Base-by-base conservation (phyloP, 2,888 invertebrate genomes). In the Empis stercorea region DNA sequence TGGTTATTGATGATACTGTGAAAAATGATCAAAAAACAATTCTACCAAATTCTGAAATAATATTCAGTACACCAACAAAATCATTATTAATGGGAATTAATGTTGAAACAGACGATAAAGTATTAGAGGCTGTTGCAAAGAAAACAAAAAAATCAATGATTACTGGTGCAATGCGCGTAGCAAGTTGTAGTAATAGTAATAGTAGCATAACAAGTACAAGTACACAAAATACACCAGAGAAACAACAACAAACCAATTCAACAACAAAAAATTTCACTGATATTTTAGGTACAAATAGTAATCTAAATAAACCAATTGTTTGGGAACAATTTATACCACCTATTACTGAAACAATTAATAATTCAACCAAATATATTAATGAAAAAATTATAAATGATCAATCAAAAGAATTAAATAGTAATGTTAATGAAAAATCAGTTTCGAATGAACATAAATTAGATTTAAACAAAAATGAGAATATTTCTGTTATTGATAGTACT, bases 61-160 rank as follows among this genome's bases (percentile, higher is more conserved):
- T 46, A 1, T 30, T 43, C 10, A 17, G 39, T 13, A 44, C 39
- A 9, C 40, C 40, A 13, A 40, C 45, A 37, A 38, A 37, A 43
- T 44, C 20, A n/a, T 20, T 37, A 30, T 37, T 30, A 15, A 42
- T 43, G 15, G 30, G 11, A 39, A 43, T 23, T 36, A 41, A 27
- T 13, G 30, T 47, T 1, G 51, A 51, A 30, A 48, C 47, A 17
- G 54, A 64, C 52, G 57, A 56, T 50, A 63, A 70, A 50, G 59
- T 61, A 11, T 56, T 67, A 15, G 61, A 64, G 53, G 63, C 64
- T 2, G 63, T 61, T 30, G 63, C 67, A 2, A 65, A 69, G 53
- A 68, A 68, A 53, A 68, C 66, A 0, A 69, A 68, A 49, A 65
- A 71, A 44, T 62, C 63, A 3, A 50, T 66, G n/a, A 60, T 62